A percentile compares a stretch with the other conserved stretches of the same genome.
Evolutionary conservation across 1,140 invertebrate genomes (phyloP).

Genomic region (Aphis gossypii): DNA sequence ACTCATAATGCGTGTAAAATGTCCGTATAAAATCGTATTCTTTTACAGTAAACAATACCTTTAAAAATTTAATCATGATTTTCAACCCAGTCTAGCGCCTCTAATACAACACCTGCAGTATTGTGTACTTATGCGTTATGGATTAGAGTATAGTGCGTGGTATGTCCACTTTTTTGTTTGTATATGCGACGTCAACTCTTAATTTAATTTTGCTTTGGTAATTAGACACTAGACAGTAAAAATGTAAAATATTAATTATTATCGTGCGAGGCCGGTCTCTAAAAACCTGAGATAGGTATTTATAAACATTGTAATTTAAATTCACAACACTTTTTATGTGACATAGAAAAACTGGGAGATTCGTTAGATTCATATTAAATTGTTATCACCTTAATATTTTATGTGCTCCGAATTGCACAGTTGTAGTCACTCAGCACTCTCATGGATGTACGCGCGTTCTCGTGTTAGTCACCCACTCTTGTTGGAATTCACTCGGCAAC

Average conservation of each 20-base stretch:
- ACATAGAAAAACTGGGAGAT: neutral
- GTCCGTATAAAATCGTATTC: neutral
- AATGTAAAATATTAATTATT: neutral
- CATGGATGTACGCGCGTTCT: no score
- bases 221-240: neutral
- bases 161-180: neutral
- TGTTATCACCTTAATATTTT: conserved; percentile 8
- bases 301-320: neutral
- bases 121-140: neutral
- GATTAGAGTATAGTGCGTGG: neutral
- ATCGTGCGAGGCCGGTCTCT: neutral
- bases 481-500: neutral
- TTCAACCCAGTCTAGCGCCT: neutral
- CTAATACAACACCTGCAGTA: neutral
- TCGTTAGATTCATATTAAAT: neutral
- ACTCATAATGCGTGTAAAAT: neutral
- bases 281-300: neutral
- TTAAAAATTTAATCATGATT: neutral
- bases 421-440: neutral
- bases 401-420: neutral
- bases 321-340: neutral
- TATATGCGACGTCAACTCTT: neutral
- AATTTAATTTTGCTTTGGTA: neutral
- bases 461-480: neutral
- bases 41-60: neutral